Conservation (phyloP, 2,888 invertebrate species). For the Eurytoma adleriae region DNA sequence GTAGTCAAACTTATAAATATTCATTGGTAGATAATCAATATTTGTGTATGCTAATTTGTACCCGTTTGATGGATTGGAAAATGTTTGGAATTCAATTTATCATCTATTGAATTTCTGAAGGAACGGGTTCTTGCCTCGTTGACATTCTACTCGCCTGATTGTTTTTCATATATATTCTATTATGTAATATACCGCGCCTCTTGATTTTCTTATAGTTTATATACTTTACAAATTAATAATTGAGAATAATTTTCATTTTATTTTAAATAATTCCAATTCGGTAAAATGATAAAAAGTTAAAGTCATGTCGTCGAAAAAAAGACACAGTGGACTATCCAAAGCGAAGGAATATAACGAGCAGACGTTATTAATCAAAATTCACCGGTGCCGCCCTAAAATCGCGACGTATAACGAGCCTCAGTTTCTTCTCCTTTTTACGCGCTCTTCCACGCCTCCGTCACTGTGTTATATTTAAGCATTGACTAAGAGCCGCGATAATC, state of each 20-base stretch:
- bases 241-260: no score
- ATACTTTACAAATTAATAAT: no score
- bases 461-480: constrained; percentile 56
- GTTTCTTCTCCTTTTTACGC: constrained; percentile 3
- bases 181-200: no score
- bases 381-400: not conserved
- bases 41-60: not conserved
- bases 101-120: no score
- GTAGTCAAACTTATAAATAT: constrained; percentile 11
- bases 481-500: constrained; percentile 58
- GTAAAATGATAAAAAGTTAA: no score
- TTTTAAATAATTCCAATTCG: no score
- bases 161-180: no score
- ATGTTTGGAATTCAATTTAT: not conserved
- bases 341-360: not conserved
- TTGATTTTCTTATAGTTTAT: no score
- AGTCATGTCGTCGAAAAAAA: no score
- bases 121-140: no score
- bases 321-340: no score
- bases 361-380: constrained; percentile 26
- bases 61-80: not conserved
- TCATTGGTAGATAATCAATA: not conserved
- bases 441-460: constrained; percentile 34
- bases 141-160: no score
- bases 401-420: not conserved